Evolutionary conservation across 53 echinoderm and acorn worm species (phyloP).

Genomic region (Holothuria scabra): DNA sequence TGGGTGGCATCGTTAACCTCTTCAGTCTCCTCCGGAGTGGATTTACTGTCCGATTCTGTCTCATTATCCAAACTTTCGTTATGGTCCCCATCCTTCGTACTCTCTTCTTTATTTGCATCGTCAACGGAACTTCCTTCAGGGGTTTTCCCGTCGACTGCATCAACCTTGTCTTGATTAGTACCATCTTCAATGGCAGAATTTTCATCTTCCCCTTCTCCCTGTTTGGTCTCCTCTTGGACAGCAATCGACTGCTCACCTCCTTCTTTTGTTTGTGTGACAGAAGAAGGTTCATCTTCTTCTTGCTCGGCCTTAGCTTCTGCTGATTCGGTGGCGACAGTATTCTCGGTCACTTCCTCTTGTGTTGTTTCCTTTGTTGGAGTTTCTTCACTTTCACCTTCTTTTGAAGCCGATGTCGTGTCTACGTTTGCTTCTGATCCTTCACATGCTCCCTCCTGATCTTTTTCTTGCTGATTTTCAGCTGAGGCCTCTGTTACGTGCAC

Average conservation of each 20-base stretch:
- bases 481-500: conserved; percentile 1
- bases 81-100: neutral
- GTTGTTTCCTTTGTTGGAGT: neutral
- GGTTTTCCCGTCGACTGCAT: neutral
- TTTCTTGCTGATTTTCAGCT: conserved; percentile 7
- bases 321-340: neutral
- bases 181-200: conserved; percentile 5
- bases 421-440: neutral
- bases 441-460: neutral
- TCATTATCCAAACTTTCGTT: neutral
- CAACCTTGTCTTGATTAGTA: neutral
- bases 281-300: neutral
- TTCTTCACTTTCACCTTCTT: conserved; percentile 11
- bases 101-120: neutral
- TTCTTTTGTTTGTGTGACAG: neutral
- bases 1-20: neutral
- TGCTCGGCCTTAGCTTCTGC: too few species aligned
- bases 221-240: conserved; percentile 1
- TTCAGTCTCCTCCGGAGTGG: neutral
- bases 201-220: conserved; percentile 18
- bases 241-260: neutral
- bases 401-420: neutral
- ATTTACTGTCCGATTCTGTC: neutral
- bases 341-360: neutral
- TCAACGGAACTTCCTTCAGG: neutral